Percentiles rank a stretch among this genome's conserved stretches.
Conservation (phyloP, 1,140 invertebrate species). For the Euborellia annulipes region DNA sequence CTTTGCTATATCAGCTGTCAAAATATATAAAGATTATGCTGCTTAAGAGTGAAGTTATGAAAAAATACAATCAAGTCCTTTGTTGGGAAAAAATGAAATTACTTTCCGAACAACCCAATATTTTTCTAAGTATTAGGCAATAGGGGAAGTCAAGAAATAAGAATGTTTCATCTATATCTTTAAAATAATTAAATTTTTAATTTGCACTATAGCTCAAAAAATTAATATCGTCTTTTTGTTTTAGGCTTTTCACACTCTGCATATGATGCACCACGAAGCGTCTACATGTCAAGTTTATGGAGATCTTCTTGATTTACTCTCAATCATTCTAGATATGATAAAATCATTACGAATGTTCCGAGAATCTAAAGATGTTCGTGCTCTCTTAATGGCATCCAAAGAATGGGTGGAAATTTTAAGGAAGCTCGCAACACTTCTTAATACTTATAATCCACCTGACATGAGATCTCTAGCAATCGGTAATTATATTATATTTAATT, state of each 20-base stretch:
- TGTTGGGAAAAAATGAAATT: too few relatives aligned
- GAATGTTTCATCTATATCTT: too few relatives aligned
- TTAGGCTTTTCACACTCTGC: constrained; percentile 71
- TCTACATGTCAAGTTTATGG: constrained; percentile 72
- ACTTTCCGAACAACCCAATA: too few relatives aligned
- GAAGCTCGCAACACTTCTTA: constrained; percentile 71
- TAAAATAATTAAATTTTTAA: too few relatives aligned
- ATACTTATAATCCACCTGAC: constrained; percentile 79
- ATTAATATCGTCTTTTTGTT: constrained; percentile 17
- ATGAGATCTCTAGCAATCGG: constrained; percentile 62
- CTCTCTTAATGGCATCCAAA: constrained; percentile 48
- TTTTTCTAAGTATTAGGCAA: too few relatives aligned
- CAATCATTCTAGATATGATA: constrained; percentile 55
- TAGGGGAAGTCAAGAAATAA: too few relatives aligned
- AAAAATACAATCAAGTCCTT: too few relatives aligned
- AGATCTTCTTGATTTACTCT: constrained; percentile 67
- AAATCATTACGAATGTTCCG: constrained; percentile 47
- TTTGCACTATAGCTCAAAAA: too few relatives aligned
- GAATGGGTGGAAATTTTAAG: constrained; percentile 72
- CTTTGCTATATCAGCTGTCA: too few relatives aligned
- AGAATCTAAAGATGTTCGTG: constrained; percentile 45
- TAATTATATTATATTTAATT: constrained; percentile 22
- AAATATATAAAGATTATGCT: too few relatives aligned
- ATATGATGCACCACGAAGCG: constrained; percentile 88
- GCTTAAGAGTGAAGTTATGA: too few relatives aligned